Evolutionary conservation across 2,797 vertebrate genomes (phyloP), one percentile per base, ranked within the genome.

Genomic region (Phyllotis vaccarum): DNA sequence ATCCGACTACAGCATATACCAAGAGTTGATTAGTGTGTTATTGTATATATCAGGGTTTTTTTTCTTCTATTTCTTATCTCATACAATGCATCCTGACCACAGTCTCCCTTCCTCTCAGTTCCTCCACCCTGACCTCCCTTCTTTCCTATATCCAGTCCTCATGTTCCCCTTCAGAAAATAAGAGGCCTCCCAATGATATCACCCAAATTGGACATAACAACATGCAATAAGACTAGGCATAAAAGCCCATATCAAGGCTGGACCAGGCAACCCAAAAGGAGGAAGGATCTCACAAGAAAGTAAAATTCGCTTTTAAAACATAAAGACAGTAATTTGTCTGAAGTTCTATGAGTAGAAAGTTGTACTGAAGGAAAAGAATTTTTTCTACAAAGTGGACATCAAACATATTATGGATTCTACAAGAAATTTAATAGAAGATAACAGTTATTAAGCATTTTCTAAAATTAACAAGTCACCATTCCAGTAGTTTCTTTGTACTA

Each of bases 281-380:
- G 19, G 68, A 40, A 72, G 34, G 3, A 19, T 72, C 5, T 24
- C 70, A 74, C 5, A 74, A 24, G 17, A 22, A 74, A 37, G 37
- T 11, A 74, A 74, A 43, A 37, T 74, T n/a, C n/a, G 37, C 24
- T 95, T 95, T 82, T 82, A 60, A 95, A 88, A 79, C 19, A 2
- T 40, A 83, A 24, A 60, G 24, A 66, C 37, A 93, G 27, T 34
- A 79, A n/a, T 34, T 31, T 58, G 6, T n/a, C n/a, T 31, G 31
- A 78, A 64, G 4, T 76, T 49, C 49, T 17, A 29, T 21, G 12
- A n/a, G 9, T n/a, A 58, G 34, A 27, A 91, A 82, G n/a, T 52
- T 22, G 7, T 60, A 5, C 27, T 10, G 24, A 94, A 74, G 22
- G 3, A 72, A 89, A 88, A 62, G 1, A 70, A 88, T 88, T 58